Conservation (phyloP, 2,888 invertebrate species). For the Tuberolachnus salignus region DNA sequence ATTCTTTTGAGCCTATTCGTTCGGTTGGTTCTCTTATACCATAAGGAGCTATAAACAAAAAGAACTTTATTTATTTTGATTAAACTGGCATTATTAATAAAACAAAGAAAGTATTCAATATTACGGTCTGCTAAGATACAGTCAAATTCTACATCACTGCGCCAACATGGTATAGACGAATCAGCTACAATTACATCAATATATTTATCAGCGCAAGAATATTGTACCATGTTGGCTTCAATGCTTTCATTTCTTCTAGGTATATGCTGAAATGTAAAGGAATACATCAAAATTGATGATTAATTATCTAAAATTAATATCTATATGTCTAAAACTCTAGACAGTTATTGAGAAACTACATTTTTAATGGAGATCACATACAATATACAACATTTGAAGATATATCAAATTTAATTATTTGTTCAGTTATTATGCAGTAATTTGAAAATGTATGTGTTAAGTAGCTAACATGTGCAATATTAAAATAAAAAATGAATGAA, state of each 20-base stretch:
- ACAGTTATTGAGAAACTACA: no score
- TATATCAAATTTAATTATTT: no score
- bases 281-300: conserved; percentile 13
- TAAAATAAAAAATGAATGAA: no score
- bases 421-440: no score
- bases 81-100: conserved; percentile 6
- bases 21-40: conserved; percentile 94
- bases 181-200: conserved; percentile 91
- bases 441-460: no score
- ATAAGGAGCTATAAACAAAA: conserved; percentile 80
- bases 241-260: conserved; percentile 78
- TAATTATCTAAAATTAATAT: no score
- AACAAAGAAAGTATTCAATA: conserved; percentile 62
- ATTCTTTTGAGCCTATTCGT: conserved; percentile 72
- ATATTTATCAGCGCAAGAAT: conserved; percentile 76
- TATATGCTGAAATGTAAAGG: conserved; percentile 59
- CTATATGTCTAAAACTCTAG: no score
- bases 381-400: no score
- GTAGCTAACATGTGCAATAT: no score
- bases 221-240: conserved; percentile 85
- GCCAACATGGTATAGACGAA: conserved; percentile 84
- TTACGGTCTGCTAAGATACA: conserved; percentile 95
- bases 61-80: conserved; percentile 26
- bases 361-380: no score
- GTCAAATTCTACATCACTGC: conserved; percentile 75